These are phyloP conservation scores for Chamaetylas fuelleborni DNA, from an alignment of 2,113 vertebrate genomes.

Conservation along the genomic window DNA sequence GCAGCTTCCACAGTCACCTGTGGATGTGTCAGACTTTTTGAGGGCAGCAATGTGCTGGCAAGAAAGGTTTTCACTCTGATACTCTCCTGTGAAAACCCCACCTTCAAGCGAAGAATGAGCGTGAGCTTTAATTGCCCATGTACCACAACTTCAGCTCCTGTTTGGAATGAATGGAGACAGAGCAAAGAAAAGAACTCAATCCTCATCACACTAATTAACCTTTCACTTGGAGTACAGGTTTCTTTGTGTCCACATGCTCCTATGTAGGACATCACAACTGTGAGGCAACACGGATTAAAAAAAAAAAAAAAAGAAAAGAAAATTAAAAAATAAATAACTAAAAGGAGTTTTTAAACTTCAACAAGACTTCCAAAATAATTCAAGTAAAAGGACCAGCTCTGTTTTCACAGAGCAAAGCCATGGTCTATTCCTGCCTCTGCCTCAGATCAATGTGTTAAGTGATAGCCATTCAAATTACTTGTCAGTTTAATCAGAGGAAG, in stretches of 20 bases:
- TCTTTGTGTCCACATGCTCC: neutral
- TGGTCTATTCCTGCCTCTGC: slow-evolving; percentile 19
- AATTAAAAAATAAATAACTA: neutral
- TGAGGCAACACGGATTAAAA: neutral
- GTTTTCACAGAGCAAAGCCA: neutral
- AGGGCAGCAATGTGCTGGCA: neutral
- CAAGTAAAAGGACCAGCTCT: neutral
- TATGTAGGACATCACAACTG: neutral
- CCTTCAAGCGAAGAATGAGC: neutral
- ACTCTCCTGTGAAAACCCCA: neutral
- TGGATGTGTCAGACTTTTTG: neutral
- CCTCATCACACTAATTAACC: neutral
- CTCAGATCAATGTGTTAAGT: slow-evolving; percentile 79
- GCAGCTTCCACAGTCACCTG: neutral
- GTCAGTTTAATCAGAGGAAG: slow-evolving; percentile 82
- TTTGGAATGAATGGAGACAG: neutral
- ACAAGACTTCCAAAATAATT: neutral
- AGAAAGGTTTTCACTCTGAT: neutral
- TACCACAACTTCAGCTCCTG: neutral
- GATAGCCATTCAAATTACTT: slow-evolving; percentile 77
- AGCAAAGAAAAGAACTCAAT: neutral
- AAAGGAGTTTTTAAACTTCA: neutral
- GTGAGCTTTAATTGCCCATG: neutral
- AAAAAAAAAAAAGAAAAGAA: neutral
- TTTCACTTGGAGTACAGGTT: neutral